A percentile compares a stretch with the other conserved stretches of the same genome.
phyloP scores from a whole-genome alignment of 2,113 vertebrate genomes.

The Arizona elegans region DNA sequence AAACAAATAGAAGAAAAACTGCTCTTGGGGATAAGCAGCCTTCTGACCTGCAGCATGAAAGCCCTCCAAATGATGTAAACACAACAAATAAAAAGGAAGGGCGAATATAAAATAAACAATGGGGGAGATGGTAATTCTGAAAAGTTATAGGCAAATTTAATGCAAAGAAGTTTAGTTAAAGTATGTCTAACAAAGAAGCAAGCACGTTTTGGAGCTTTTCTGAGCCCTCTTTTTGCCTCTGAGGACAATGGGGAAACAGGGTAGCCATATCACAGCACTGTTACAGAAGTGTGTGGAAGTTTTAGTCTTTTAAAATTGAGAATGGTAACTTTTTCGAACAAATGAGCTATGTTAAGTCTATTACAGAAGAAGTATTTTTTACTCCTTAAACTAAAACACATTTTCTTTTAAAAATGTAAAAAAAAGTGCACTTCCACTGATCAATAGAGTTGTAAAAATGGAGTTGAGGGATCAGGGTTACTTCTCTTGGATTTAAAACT shows the following conservation, averaged over 20 bases:
- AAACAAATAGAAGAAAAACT: conserved; percentile 54
- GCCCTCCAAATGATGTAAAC: conserved; percentile 46
- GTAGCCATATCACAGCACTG: not conserved
- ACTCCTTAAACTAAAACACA: not conserved
- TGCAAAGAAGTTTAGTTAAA: conserved; percentile 10
- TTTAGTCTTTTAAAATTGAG: not conserved
- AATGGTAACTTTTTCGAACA: not conserved
- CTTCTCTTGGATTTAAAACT: not conserved
- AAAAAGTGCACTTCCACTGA: not conserved
- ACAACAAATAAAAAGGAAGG: conserved; percentile 35
- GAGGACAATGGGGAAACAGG: not conserved
- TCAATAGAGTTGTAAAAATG: not conserved
- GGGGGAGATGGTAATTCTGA: conserved; percentile 3
- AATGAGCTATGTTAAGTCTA: not conserved
- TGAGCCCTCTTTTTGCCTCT: not conserved
- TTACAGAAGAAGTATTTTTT: not conserved
- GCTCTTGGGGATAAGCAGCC: conserved; percentile 32
- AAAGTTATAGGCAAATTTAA: conserved; percentile 1
- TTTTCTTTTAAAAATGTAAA: not conserved
- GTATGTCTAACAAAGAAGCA: not conserved
- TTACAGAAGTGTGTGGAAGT: not conserved
- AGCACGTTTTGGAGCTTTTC: not conserved
- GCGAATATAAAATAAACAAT: conserved; percentile 20
- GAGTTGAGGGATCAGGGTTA: not conserved
- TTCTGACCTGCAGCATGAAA: conserved; percentile 37